Evolutionary conservation across 2,888 invertebrate species (phyloP).

Genomic region (Agonopterix subpropinquella): DNA sequence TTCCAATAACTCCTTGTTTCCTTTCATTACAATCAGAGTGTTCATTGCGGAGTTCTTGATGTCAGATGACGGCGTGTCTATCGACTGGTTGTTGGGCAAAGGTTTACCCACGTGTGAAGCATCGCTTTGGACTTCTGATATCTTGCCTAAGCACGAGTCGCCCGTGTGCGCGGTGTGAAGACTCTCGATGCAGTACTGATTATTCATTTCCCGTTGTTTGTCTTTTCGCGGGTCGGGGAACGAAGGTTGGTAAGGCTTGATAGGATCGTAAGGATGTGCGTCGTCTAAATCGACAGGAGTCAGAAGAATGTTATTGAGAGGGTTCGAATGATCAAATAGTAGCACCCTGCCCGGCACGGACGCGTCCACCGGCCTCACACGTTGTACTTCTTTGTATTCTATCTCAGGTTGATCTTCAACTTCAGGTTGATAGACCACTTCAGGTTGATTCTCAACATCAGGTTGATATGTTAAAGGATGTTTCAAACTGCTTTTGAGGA

Average conservation of each 20-base stretch:
- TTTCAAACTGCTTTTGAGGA: neutral
- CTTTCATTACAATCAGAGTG: constrained; percentile 42
- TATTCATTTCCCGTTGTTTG: neutral
- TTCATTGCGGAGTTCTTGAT: constrained; percentile 41
- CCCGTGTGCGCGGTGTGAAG: neutral
- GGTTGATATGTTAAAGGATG: no score
- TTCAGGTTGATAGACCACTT: no score
- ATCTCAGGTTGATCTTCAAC: no score
- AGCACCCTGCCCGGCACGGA: constrained; percentile 21
- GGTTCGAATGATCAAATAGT: constrained; percentile 51
- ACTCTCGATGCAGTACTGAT: no score
- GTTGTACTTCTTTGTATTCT: no score
- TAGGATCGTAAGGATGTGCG: constrained; percentile 41
- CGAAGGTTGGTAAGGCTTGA: neutral
- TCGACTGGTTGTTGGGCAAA: constrained; percentile 19
- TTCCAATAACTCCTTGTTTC: constrained; percentile 41
- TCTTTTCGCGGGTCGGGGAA: neutral
- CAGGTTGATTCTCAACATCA: no score
- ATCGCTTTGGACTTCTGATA: neutral
- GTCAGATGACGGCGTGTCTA: constrained; percentile 18
- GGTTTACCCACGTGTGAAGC: neutral
- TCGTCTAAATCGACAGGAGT: constrained; percentile 22
- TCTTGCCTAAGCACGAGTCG: neutral
- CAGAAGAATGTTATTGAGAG: constrained; percentile 51
- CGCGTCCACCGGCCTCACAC: neutral